A percentile compares a stretch with the other conserved stretches of the same genome.
Conservation (phyloP, 1,140 invertebrate species). For the Aphaenogaster floridana region DNA sequence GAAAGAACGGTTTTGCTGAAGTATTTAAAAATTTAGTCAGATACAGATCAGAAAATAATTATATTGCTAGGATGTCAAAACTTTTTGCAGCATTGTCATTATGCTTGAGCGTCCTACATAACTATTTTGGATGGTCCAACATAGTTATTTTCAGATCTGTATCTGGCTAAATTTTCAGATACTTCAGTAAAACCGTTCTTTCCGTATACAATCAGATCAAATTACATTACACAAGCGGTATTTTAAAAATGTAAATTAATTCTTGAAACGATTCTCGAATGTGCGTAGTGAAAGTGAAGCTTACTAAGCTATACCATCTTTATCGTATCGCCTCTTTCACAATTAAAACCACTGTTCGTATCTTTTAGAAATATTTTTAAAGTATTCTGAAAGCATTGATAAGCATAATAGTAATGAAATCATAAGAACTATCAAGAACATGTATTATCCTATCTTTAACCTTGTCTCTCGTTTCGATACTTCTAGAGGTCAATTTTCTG, state of each 20-base stretch:
- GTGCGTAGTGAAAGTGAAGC: neutral
- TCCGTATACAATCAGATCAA: neutral
- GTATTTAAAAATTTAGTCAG: no score
- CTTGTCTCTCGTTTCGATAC: neutral
- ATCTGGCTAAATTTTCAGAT: no score
- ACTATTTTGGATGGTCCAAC: no score
- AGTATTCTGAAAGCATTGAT: neutral
- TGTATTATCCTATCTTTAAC: neutral
- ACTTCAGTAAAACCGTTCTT: no score
- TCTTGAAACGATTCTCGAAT: neutral
- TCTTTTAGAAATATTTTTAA: neutral
- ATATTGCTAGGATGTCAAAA: no score
- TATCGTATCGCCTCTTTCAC: neutral
- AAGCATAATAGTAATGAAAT: neutral
- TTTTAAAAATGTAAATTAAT: constrained; percentile 2
- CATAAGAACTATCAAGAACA: neutral
- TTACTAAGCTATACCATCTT: neutral
- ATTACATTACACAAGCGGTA: neutral
- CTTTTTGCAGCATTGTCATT: no score
- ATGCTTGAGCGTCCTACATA: no score
- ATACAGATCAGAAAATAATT: no score
- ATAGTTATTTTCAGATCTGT: no score
- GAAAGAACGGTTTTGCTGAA: no score
- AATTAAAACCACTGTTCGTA: neutral
- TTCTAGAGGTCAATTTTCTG: neutral